phyloP scores from a whole-genome alignment of 2,113 vertebrate genomes.

The Catharus bicknelli region DNA sequence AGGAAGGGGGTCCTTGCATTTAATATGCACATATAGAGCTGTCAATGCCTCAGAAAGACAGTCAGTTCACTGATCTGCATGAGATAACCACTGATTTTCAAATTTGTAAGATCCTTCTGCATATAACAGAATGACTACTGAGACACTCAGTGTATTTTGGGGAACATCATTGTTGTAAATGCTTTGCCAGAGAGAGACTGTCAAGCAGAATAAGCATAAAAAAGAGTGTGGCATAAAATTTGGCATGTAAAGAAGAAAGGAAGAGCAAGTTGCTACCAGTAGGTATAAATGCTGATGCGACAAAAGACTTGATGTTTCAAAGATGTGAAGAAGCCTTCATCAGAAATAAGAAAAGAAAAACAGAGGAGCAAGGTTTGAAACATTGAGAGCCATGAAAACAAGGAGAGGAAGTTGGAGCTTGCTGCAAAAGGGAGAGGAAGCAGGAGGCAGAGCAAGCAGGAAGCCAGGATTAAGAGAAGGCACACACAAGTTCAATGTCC shows the following conservation, averaged over 20 bases:
- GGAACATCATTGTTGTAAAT: neutral
- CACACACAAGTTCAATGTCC: neutral
- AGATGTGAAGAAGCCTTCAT: neutral
- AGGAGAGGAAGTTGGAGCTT: neutral
- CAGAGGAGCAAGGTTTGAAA: neutral
- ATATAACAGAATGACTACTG: neutral
- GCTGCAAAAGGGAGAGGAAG: neutral
- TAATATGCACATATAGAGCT: neutral
- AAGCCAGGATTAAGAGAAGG: neutral
- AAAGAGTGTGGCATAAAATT: neutral
- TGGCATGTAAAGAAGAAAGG: neutral
- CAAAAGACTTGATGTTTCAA: neutral
- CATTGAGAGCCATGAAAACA: neutral
- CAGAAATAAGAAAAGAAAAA: neutral
- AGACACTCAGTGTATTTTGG: neutral
- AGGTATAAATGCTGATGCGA: neutral
- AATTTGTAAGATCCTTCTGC: neutral
- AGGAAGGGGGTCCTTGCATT: neutral
- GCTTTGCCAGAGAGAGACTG: neutral
- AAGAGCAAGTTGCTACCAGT: neutral
- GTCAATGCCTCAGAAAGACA: neutral
- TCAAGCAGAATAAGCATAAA: neutral
- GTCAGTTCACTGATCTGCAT: rapidly evolving
- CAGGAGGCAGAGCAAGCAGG: neutral
- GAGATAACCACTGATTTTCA: neutral